These are phyloP conservation scores for Tapera naevia DNA, from an alignment of 2,797 vertebrate species.

Conservation along the genomic window DNA sequence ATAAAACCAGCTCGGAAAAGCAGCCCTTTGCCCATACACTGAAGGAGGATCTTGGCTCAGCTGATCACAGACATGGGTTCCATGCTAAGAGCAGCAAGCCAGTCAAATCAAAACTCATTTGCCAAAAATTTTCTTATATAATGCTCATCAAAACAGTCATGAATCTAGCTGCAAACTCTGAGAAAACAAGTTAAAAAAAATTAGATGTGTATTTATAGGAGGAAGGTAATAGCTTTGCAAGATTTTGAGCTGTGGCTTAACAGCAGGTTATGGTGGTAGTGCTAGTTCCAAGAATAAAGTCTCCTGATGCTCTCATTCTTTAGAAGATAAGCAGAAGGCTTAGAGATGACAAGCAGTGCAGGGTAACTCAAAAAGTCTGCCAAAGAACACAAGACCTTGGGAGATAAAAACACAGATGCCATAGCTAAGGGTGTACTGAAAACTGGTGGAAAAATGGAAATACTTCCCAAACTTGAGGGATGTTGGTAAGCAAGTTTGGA, in stretches of 20 bases:
- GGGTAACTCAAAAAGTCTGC: constrained; percentile 41
- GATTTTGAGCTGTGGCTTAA: constrained; percentile 21
- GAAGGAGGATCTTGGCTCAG: not conserved
- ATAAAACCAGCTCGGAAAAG: not conserved
- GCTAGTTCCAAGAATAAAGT: constrained; percentile 54
- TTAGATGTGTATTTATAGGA: not conserved
- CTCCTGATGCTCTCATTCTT: constrained; percentile 26
- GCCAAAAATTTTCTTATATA: not conserved
- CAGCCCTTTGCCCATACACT: not conserved
- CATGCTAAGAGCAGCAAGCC: not conserved
- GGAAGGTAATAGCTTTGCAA: constrained; percentile 20
- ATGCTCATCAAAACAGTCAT: not conserved
- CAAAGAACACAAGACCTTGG: constrained; percentile 54
- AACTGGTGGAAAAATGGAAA: constrained; percentile 43
- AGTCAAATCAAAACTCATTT: not conserved
- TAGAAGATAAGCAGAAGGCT: constrained; percentile 50
- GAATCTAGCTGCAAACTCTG: not conserved
- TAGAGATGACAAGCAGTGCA: constrained; percentile 1
- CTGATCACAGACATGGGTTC: not conserved
- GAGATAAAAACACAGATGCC: constrained; percentile 59
- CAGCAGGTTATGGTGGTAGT: not conserved
- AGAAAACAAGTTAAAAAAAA: not conserved
- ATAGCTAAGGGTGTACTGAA: constrained; percentile 37
- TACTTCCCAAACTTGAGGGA: constrained; percentile 1
- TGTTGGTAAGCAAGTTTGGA: not conserved